Conservation (phyloP, 2,797 vertebrate genomes). For the Hydrophis major region DNA sequence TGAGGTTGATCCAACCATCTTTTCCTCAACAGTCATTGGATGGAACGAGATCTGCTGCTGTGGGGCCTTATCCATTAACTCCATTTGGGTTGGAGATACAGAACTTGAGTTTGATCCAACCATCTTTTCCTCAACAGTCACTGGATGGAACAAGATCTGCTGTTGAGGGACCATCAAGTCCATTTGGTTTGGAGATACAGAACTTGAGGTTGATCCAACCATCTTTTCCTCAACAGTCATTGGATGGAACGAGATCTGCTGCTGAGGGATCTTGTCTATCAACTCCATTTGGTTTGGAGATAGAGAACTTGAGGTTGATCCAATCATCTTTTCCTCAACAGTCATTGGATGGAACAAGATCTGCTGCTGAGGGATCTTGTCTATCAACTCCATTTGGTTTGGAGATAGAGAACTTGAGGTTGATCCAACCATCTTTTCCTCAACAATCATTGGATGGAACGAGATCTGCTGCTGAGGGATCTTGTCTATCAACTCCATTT, state of each 20-base stretch:
- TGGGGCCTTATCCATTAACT: neutral
- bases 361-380: neutral
- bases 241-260: neutral
- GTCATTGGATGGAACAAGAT: neutral
- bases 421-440: neutral
- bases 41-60: neutral
- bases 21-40: neutral
- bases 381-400: neutral
- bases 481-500: rapidly evolving
- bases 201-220: neutral
- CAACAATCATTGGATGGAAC: neutral
- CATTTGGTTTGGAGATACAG: neutral
- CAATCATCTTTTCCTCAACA: conserved; percentile 3
- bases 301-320: neutral
- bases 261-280: neutral
- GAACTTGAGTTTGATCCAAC: neutral
- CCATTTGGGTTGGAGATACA: neutral
- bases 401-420: neutral
- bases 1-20: neutral
- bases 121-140: neutral
- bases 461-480: conserved; percentile 23
- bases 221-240: neutral
- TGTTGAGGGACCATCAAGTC: neutral
- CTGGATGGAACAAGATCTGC: neutral
- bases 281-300: neutral